Evolutionary conservation across 2,113 vertebrate species (phyloP).

Genomic region (Candoia aspera): DNA sequence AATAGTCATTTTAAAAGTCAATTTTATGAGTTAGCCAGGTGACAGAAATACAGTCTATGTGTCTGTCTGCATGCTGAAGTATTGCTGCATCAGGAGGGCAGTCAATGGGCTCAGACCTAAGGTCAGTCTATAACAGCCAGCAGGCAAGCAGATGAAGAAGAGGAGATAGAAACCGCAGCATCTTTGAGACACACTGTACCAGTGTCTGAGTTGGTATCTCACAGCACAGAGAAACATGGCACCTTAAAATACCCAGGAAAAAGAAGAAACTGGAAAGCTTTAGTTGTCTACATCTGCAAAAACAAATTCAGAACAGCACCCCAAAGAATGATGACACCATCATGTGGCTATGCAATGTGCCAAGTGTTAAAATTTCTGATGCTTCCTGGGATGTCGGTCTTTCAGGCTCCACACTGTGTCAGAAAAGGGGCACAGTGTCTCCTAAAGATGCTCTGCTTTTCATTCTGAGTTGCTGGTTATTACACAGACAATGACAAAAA

Average conservation of each 20-base stretch:
- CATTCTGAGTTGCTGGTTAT: neutral
- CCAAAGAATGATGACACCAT: neutral
- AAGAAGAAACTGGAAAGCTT: neutral
- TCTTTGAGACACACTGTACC: neutral
- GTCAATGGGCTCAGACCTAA: neutral
- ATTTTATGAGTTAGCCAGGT: neutral
- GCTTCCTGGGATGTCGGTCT: neutral
- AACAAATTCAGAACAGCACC: neutral
- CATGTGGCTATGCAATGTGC: neutral
- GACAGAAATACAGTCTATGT: neutral
- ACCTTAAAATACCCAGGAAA: neutral
- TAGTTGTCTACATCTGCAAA: neutral
- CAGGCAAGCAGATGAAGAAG: neutral
- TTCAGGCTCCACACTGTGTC: neutral
- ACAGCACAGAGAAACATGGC: neutral
- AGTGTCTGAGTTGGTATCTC: neutral
- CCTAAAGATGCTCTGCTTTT: neutral
- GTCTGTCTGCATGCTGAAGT: neutral
- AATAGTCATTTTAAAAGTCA: neutral
- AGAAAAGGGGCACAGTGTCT: neutral
- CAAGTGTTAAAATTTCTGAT: neutral
- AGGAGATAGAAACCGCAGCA: neutral
- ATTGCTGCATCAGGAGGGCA: neutral
- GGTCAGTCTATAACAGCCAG: neutral
- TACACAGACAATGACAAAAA: conserved; percentile 9